These are phyloP conservation scores for Erythrocercus mccallii DNA, from an alignment of 2,113 vertebrate genomes.

Conservation along the genomic window DNA sequence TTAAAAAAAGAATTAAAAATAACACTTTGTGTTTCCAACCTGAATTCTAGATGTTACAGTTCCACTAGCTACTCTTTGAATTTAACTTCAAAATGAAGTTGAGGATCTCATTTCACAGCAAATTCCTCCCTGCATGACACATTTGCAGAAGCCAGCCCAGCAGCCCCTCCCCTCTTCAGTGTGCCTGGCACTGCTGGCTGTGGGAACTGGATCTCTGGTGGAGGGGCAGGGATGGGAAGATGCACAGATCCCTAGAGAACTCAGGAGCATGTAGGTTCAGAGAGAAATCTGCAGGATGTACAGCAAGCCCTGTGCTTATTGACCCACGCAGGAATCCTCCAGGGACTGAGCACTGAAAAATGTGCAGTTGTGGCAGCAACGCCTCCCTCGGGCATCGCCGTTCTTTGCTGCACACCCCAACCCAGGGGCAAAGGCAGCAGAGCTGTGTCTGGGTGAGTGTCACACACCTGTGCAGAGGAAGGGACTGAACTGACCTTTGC, in stretches of 20 bases:
- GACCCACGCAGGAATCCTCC: background rate
- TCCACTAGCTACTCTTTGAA: background rate
- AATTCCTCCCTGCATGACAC: background rate
- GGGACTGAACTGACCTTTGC: conserved; percentile 81
- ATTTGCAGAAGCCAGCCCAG: background rate
- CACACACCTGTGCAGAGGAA: no score
- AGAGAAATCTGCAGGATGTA: background rate
- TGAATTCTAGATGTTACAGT: background rate
- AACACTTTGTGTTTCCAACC: background rate
- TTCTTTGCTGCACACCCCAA: background rate
- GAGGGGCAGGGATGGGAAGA: background rate
- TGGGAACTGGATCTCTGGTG: background rate
- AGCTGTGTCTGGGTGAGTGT: fast-evolving
- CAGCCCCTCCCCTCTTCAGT: fast-evolving
- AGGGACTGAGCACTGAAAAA: background rate
- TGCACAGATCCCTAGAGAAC: background rate
- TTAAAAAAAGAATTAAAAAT: fast-evolving
- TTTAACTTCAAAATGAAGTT: background rate
- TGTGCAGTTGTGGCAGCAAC: fast-evolving
- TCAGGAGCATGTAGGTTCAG: fast-evolving
- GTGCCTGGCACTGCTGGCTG: background rate
- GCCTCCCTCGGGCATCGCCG: fast-evolving
- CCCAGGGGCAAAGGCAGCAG: background rate
- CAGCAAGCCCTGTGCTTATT: background rate
- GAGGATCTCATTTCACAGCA: background rate